Evolutionary conservation across 2,797 vertebrate genomes (phyloP).

Genomic region (Sebastes wilsoni): DNA sequence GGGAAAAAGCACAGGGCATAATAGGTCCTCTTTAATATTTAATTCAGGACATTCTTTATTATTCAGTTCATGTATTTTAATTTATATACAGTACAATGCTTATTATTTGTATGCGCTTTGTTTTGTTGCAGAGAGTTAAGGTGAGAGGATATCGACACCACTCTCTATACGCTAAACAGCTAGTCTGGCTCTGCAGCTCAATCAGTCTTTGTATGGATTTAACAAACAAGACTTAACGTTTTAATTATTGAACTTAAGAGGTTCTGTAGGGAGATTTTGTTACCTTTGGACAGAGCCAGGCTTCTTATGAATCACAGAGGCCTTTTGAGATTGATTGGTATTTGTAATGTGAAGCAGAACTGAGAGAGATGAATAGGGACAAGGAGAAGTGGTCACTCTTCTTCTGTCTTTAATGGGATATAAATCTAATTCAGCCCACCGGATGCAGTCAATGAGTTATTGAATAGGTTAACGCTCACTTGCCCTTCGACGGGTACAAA

Average conservation of each 20-base stretch:
- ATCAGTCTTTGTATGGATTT: neutral
- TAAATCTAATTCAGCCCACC: constrained; percentile 42
- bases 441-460: constrained; percentile 36
- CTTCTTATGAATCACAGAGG: neutral
- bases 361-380: constrained; percentile 19
- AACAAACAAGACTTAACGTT: neutral
- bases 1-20: too few relatives aligned
- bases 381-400: constrained; percentile 16
- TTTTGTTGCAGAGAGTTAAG: neutral
- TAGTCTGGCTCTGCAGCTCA: neutral
- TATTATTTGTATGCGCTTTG: neutral
- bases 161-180: neutral
- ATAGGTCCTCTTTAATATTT: too few relatives aligned
- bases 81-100: neutral
- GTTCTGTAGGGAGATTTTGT: neutral
- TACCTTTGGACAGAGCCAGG: neutral
- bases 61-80: neutral
- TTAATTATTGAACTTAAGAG: neutral
- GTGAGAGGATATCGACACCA: neutral
- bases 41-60: neutral
- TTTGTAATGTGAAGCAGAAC: constrained; percentile 11
- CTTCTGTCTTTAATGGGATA: constrained; percentile 19
- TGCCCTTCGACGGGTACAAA: constrained; percentile 26
- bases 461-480: constrained; percentile 44
- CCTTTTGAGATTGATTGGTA: constrained; percentile 16